Base-by-base conservation (phyloP, 1,140 invertebrate species). In the Achroia grisella region DNA sequence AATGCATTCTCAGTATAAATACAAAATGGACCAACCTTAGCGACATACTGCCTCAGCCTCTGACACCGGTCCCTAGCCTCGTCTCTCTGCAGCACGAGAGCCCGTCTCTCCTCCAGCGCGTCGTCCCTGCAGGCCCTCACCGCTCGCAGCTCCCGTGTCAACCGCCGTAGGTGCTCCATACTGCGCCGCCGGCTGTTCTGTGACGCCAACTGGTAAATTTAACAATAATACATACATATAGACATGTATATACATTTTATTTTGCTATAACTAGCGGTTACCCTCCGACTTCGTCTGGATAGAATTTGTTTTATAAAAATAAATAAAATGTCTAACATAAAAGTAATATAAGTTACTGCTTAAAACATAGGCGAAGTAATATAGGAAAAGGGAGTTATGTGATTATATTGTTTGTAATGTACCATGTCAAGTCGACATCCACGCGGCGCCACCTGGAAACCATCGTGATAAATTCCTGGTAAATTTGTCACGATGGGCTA, bases 161-260 rank as follows among this genome's bases (percentile, higher is more conserved):
- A 36, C 0, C 70, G 60, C 0, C 77, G 56, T 0, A 83, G 36
- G 40, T 83, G 73, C 37, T 81, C 76, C 39, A 77, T 61, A 32
- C 66, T 76, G 11, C 79, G 70, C 0, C 75, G 63, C 0, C 79
- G 62, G 34, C 75, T 79, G 61, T 83, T 83, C 39, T 83, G 79
- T 8, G 79, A 83, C 0, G 79, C 79, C 27, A 83, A 31, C 79
- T 83, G 68, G 0, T 42, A 49, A 34, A 29, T 30, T 30, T 12
- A 29, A 29, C 8, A 8, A 11, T 13, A 41, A 41, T 30, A 29
- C 28, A 29, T 29, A 29, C 28, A 29, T 29, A 29, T 29, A 29
- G 4, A n/a, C 10, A 10, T 10, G 12, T 10, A 23, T 40, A 30
- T 30, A 30, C 23, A 9, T 32, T 10, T n/a, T n/a, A n/a, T n/a